A percentile compares a stretch with the other conserved stretches of the same genome.
These are phyloP conservation scores for Nephrocerus scutellatus DNA, from an alignment of 2,888 invertebrate species.

Conservation along the genomic window DNA sequence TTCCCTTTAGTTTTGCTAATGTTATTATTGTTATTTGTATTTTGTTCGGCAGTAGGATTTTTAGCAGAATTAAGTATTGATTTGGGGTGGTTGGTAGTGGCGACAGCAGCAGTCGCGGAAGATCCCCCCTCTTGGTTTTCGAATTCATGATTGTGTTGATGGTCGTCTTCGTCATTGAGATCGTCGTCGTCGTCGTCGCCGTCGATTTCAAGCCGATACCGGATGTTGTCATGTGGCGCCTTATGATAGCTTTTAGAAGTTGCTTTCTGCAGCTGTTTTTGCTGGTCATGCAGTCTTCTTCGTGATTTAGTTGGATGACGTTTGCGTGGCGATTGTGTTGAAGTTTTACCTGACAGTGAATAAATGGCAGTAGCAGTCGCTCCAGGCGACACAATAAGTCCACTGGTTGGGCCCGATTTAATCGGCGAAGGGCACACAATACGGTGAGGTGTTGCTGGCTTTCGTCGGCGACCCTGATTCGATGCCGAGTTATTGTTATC, in stretches of 20 bases:
- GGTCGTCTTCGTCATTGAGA: constrained; percentile 18
- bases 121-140: constrained; percentile 20
- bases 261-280: not conserved
- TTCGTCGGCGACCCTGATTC: constrained; percentile 33
- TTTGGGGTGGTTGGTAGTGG: constrained; percentile 11
- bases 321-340: constrained; percentile 20
- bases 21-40: constrained; percentile 30
- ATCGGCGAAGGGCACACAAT: constrained; percentile 49
- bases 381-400: constrained; percentile 19
- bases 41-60: constrained; percentile 35
- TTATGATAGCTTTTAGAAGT: constrained; percentile 16
- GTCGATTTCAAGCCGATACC: constrained; percentile 19
- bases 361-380: constrained; percentile 9
- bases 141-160: constrained; percentile 30
- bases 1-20: constrained; percentile 25
- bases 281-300: constrained; percentile 17
- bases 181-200: constrained; percentile 24
- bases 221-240: constrained; percentile 29
- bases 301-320: constrained; percentile 4
- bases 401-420: constrained; percentile 24
- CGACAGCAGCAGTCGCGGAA: not conserved
- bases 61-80: constrained; percentile 30
- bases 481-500: constrained; percentile 16
- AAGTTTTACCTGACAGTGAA: no score
- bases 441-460: constrained; percentile 55